phyloP scores from a whole-genome alignment of 1,140 invertebrate species.

The Saccostrea cuccullata region DNA sequence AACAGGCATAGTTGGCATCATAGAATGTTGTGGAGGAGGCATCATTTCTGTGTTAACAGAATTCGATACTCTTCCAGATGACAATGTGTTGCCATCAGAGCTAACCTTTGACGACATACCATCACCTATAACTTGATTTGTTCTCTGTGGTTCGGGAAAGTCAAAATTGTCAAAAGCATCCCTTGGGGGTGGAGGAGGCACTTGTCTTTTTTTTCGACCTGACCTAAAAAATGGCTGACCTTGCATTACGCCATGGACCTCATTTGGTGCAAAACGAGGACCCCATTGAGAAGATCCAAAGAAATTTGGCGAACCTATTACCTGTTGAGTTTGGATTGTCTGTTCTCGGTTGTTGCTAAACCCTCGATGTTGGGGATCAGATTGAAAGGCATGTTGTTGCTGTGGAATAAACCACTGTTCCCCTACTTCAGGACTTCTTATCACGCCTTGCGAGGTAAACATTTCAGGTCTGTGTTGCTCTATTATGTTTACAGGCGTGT shows the following conservation, averaged over 20 bases:
- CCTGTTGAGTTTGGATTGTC: neutral
- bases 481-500: neutral
- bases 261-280: neutral
- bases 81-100: too few species aligned
- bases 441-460: neutral
- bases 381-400: neutral
- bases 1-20: neutral
- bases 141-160: neutral
- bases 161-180: neutral
- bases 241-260: neutral
- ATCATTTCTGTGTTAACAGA: neutral
- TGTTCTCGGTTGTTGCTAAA: neutral
- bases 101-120: too few species aligned
- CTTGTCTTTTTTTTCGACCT: neutral
- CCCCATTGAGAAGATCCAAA: constrained; percentile 2
- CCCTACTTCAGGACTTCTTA: neutral
- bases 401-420: neutral
- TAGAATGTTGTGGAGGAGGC: neutral
- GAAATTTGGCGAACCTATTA: neutral
- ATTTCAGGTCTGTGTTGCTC: neutral
- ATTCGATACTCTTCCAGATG: neutral
- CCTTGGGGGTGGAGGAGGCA: neutral
- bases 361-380: neutral
- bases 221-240: neutral
- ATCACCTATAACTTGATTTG: neutral